Conservation (phyloP, 1,140 invertebrate genomes). For the Plutomurus gul region DNA sequence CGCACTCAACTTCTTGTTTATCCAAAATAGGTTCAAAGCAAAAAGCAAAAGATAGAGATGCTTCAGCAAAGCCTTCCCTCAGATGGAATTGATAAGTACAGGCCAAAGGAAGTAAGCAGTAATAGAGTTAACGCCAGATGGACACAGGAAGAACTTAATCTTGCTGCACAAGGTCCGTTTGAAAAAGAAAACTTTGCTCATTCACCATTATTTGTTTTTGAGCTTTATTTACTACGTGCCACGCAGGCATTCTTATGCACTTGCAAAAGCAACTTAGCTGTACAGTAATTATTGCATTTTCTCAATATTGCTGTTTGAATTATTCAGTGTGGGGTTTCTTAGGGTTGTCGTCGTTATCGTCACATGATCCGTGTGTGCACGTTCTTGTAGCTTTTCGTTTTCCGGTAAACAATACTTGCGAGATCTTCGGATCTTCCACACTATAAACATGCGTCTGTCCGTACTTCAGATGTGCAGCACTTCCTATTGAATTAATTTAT, state of each 20-base stretch:
- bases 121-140: conserved; percentile 83
- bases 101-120: conserved; percentile 60
- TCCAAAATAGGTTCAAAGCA: conserved; percentile 56
- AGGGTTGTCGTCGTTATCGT: too few species aligned
- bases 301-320: too few species aligned
- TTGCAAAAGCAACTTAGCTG: too few species aligned
- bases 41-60: conserved; percentile 88
- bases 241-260: not conserved
- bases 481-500: too few species aligned
- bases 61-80: conserved; percentile 73
- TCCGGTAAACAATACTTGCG: too few species aligned
- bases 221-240: not conserved
- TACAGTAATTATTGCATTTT: too few species aligned
- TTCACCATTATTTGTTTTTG: not conserved
- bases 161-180: conserved; percentile 79
- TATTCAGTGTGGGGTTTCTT: too few species aligned
- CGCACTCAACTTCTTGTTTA: not conserved
- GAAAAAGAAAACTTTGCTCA: not conserved
- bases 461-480: too few species aligned
- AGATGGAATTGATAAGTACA: conserved; percentile 74
- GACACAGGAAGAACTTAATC: conserved; percentile 87
- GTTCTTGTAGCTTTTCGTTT: too few species aligned
- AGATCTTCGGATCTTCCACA: too few species aligned
- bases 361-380: too few species aligned
- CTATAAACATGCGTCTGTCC: too few species aligned